Evolutionary conservation across 2,797 vertebrate genomes (phyloP), one percentile per base, ranked within the genome.

Genomic region (Varecia variegata): DNA sequence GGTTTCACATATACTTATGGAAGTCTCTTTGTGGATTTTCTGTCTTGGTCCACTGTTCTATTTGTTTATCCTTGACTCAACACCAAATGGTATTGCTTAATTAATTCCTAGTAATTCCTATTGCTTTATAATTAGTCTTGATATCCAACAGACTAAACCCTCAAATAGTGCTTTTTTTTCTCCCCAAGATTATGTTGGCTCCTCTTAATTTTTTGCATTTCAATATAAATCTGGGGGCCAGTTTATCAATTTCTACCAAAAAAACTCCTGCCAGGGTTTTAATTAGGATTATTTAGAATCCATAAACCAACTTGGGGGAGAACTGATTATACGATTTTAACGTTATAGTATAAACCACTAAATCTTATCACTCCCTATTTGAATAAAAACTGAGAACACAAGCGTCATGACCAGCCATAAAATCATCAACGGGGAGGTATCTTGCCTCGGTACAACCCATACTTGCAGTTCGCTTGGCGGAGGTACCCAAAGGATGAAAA

Each of bases 261-360:
- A 45, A 74, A 58, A 58, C 1, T 32, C 60, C 56, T 43, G 47
- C 23, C 7, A 10, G 27, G 15, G 15, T 58, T 56, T 88, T 67
- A 81, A 56, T 73, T 56, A 82, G 73, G 58, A 56, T 73, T 71
- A 25, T 70, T 79, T 30, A 62, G 43, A 88, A 85, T 84, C 77
- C 62, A 27, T 56, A 10, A 25, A 56, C 60, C 68, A 45, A 20
- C 10, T 6, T 58, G 18, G 7, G 12, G 70, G 52, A 70, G 85
- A 76, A 23, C 45, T 23, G 43, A 47, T 5, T 3, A 23, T 23
- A 25, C 45, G 14, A 68, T 38, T n/a, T 65, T 38, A 30, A 21
- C 1, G 11, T 9, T 18, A 62, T 5, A 12, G 21, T 20, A 1
- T 58, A 25, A 70, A 7, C 65, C 62, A 77, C 1, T 0, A n/a